These are phyloP conservation scores for Himalopsyche anomala DNA, from an alignment of 2,888 invertebrate genomes.

Conservation along the genomic window DNA sequence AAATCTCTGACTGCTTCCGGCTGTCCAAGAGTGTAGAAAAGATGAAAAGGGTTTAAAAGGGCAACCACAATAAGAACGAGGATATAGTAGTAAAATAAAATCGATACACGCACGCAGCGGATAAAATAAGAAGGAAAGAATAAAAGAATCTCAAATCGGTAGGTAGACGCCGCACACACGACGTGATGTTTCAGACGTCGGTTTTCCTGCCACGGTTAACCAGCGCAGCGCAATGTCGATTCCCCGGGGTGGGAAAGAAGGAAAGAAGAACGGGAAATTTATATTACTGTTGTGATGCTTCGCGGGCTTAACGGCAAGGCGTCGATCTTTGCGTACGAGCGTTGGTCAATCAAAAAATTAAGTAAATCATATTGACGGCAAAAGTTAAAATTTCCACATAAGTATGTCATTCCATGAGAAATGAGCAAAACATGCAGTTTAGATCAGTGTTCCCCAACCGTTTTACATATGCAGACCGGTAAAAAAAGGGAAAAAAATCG, in stretches of 20 bases:
- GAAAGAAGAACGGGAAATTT: conserved; percentile 4
- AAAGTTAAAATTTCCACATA: too few species aligned
- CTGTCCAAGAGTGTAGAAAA: neutral
- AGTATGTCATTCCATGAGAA: too few species aligned
- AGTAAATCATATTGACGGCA: too few species aligned
- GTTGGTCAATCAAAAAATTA: neutral
- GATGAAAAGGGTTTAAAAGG: neutral
- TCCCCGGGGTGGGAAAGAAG: conserved; percentile 2
- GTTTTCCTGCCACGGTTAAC: conserved; percentile 7
- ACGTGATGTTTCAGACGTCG: conserved; percentile 34
- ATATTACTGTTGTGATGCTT: conserved; percentile 25
- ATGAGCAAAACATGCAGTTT: too few species aligned
- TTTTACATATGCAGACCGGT: too few species aligned
- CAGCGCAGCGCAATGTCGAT: neutral
- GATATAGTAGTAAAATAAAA: conserved; percentile 23
- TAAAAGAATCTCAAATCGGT: conserved; percentile 38
- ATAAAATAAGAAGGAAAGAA: conserved; percentile 36
- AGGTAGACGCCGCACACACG: conserved; percentile 16
- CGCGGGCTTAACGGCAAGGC: neutral
- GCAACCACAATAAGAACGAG: conserved; percentile 34
- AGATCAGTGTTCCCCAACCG: too few species aligned
- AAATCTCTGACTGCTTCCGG: neutral
- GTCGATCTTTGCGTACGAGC: conserved; percentile 3
- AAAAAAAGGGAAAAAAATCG: too few species aligned
- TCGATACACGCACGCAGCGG: conserved; percentile 32